Evolutionary conservation across 2,888 invertebrate genomes (phyloP), one percentile per base, ranked within the genome.

Genomic region (Drosophila yooni): DNA sequence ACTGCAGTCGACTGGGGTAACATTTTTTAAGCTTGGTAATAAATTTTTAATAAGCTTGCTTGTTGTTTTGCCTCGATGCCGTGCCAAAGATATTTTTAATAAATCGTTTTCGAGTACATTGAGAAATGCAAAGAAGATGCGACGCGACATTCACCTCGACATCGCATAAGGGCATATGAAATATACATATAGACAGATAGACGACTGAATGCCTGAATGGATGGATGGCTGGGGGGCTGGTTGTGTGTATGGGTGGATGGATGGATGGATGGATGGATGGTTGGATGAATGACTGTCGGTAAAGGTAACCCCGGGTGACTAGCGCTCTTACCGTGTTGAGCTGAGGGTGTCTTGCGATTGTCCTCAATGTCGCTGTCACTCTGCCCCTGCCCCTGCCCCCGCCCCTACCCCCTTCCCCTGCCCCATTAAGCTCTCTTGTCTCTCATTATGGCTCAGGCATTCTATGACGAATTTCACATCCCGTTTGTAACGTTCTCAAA

Each of bases 21-120:
- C 84, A 88, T 85, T 88, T 84, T 85, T 85, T 88, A 88, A 88
- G 90, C 90, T 89, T 50, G 86, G 83, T 89, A 88, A 88, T 88
- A 88, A 88, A 88, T 88, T 88, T 88, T 88, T 88, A 88, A 88
- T 88, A 88, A 88, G 88, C 88, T 88, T 82, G 85, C 89, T 88
- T 88, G 89, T 88, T 88, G 86, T 83, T 88, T 89, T 80, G 78
- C 76, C 73, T 74, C 74, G 72, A 71, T 74, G 85, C 74, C 83
- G 84, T 81, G 82, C 89, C 86, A 82, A 87, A 87, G 89, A 87
- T 89, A 89, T 87, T 87, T 87, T 87, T 87, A 87, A 87, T 87
- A 87, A 87, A 87, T 87, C 89, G 86, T 82, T 87, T 86, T 89
- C 84, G 84, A 85, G 85, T 86, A 85, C 89, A 85, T 85, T 78